Base-by-base conservation (phyloP, 2,113 vertebrate genomes). In the Indicator maculatus region DNA sequence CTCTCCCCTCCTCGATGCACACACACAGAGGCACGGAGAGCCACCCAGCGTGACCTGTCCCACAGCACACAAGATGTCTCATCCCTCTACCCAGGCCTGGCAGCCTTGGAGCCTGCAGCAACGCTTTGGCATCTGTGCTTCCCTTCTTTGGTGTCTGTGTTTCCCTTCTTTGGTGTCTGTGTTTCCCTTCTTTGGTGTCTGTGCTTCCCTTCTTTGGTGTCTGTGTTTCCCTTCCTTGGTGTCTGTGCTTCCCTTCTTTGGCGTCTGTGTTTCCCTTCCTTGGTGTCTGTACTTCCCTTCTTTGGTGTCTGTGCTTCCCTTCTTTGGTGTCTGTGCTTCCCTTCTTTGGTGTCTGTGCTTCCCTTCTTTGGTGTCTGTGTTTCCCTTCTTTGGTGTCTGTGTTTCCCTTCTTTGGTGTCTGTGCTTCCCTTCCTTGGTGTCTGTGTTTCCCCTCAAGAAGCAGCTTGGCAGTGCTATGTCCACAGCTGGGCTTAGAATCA, bases 11-110 rank as follows among this genome's bases (percentile, higher is more conserved):
- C 53, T 18, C 45, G 55, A 47, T 15, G 65, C 26, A 47, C 23
- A 14, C 5, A 10, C 20, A 56, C 21, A 50, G 1, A 17, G 21
- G 26, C 14, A 16, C 0, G 2, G 27, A 6, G 44, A 33, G 8
- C 13, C 31, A 31, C 33, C 0, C 0, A 31, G 52, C 24, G 59
- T 1, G 4, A 19, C 67, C 44, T 63, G 59, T n/a, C 66, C 36
- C 13, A 1, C 11, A 73, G 72, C 60, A 53, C 47, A 11, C 0
- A 2, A 45, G 11, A 26, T 1, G 24, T 8, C n/a, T 36, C 3
- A 0, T 28, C 58, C 44, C 33, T 50, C 20, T 58, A 5, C 36
- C 53, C 31, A 56, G 31, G 16, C 31, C 59, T 70, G 38, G 19
- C 8, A 3, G 18, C 16, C 31, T 45, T 45, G 8, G 17, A 1